phyloP scores from a whole-genome alignment of 2,797 vertebrate genomes.

The Catharus ustulatus region DNA sequence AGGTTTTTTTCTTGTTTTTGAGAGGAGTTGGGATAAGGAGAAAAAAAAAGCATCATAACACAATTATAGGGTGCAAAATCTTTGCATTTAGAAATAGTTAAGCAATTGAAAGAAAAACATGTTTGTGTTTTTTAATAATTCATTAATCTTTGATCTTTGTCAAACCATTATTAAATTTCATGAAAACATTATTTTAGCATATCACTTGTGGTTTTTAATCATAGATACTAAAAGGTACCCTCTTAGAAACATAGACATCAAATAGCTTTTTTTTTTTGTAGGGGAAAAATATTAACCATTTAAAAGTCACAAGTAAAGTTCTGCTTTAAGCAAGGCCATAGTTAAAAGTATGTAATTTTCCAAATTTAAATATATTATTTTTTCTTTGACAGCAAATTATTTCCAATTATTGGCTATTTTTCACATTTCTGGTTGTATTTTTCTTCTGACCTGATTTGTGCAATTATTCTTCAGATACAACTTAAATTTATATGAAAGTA shows the following conservation, averaged over 20 bases:
- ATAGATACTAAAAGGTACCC: neutral
- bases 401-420: neutral
- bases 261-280: neutral
- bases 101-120: neutral
- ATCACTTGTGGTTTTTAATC: neutral
- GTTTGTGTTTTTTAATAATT: neutral
- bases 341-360: neutral
- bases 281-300: neutral
- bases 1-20: neutral
- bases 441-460: neutral
- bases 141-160: neutral
- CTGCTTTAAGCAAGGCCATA: neutral
- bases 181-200: neutral
- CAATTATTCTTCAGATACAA: neutral
- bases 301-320: neutral
- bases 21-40: neutral
- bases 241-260: neutral
- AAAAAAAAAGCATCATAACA: neutral
- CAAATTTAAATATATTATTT: neutral
- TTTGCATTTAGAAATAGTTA: neutral
- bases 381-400: neutral
- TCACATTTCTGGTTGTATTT: neutral
- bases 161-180: neutral
- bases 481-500: neutral
- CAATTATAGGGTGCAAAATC: neutral